Evolutionary conservation across 2,888 invertebrate species (phyloP), one percentile per base, ranked within the genome.

Genomic region (Oeneis ivallda): DNA sequence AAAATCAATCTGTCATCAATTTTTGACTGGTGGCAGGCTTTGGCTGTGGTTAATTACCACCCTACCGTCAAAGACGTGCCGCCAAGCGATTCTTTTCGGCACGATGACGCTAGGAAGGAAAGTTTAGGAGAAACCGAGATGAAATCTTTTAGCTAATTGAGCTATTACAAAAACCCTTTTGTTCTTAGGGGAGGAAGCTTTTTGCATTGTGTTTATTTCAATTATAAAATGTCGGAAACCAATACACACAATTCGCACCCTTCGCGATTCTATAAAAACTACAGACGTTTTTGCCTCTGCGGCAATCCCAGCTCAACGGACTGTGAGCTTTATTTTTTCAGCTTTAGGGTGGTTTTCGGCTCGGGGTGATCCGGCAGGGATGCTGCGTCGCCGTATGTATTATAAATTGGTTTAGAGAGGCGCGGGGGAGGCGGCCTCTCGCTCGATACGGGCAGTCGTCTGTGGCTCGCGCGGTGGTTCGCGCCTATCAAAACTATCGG

Each of bases 371-470:
- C 67, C 67, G 70, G 76, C 77, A 84, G 90, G 91, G 91, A 92
- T 92, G 91, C 91, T 92, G 90, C 88, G 88, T 84, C 89, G 87
- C 86, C 83, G 90, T 91, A 92, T 92, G 90, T 92, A 91, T 91
- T 92, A 92, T 92, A 91, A 92, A 92, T 92, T 90, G 91, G 90
- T 91, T 90, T 89, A 90, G 89, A 89, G 87, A 78, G 83, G 88
- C 75, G 82, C 83, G 87, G 87, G 80, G 89, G 86, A 83, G 77
- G 81, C 79, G 79, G 80, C 76, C 76, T 78, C 73, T 70, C 91
- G 91, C 89, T 91, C 90, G 86, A 90, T 90, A 90, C 79, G 83
- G 76, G 82, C 89, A 90, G 90, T 90, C 84, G 86, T 74, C 74
- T 76, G 83, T 76, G 66, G 71, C 77, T 79, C 78, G 76, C 68